Percentiles rank a stretch among this genome's conserved stretches.
Conservation (phyloP, 2,888 invertebrate genomes). For the Norana najaformis region DNA sequence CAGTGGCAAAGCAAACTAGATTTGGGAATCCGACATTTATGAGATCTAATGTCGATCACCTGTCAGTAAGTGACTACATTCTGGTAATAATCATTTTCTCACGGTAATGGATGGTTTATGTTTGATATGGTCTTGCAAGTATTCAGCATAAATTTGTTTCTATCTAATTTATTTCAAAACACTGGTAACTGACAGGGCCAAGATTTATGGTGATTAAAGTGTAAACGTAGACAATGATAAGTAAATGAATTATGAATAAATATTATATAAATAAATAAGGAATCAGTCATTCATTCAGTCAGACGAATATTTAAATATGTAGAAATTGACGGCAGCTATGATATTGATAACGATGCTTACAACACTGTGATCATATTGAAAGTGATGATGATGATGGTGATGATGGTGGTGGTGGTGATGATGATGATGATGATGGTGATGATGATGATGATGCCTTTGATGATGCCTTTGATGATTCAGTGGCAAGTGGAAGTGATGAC, state of each 20-base stretch:
- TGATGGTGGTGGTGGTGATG: too few species aligned
- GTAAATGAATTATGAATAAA: too few species aligned
- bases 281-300: too few species aligned
- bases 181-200: too few species aligned
- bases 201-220: neutral
- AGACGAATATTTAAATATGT: too few species aligned
- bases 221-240: too few species aligned
- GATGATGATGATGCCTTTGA: too few species aligned
- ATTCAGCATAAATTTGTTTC: neutral
- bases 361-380: neutral
- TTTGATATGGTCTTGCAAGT: neutral
- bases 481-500: neutral
- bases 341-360: neutral
- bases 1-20: neutral
- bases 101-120: neutral
- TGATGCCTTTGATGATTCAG: neutral
- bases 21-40: neutral
- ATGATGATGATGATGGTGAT: too few species aligned
- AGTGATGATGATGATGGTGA: too few species aligned
- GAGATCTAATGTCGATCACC: neutral
- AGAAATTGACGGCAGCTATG: too few species aligned
- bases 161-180: too few species aligned
- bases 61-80: neutral
- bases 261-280: too few species aligned
- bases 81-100: neutral